Evolutionary conservation across 1,140 invertebrate genomes (phyloP), one percentile per base, ranked within the genome.

Genomic region (Parasteatoda tepidariorum): DNA sequence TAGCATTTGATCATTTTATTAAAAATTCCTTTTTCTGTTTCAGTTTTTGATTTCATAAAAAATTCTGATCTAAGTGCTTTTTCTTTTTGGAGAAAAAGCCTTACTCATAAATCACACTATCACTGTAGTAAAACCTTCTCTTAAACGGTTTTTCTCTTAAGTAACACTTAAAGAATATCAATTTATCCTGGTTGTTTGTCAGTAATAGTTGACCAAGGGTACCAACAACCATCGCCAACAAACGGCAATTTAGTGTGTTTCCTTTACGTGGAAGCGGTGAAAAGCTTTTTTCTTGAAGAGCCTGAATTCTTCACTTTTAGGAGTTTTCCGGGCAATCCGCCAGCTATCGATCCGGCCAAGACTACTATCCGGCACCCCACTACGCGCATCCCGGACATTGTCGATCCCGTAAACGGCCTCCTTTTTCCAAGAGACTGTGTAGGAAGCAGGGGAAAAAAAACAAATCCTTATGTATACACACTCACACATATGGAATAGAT

Each of bases 341-440:
- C 76, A 79, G 76, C 41, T 79, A 79, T 79, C 64, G 76, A 79
- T 79, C 76, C 28, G 41, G 24, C 31, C 61, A n/a, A 78, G 74
- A 78, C 73, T 62, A 13, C 26, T 9, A n/a, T n/a, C n/a, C n/a
- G 57, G 73, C 55, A 75, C 33, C 73, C 73, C 28, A n/a, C n/a
- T n/a, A 48, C 57, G 55, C 55, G 31, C 73, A 75, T 24, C 33
- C 31, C 54, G 48, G 15, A 31, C 54, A 31, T 18, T 11, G 24
- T 48, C 38, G 38, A 62, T 31, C 33, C 55, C 73, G 33, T 3
- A 48, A 48, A 62, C 57, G 57, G 73, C 73, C 73, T 75, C 73
- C 55, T 75, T 75, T 33, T 38, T 13, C 28, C 18, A 9, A 13
- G n/a, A 57, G 70, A 73, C 62, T 75, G 73, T 62, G 41, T 57